A percentile compares a stretch with the other conserved stretches of the same genome.
Conservation (phyloP, 2,888 invertebrate species). For the Agapetus fuscipes region DNA sequence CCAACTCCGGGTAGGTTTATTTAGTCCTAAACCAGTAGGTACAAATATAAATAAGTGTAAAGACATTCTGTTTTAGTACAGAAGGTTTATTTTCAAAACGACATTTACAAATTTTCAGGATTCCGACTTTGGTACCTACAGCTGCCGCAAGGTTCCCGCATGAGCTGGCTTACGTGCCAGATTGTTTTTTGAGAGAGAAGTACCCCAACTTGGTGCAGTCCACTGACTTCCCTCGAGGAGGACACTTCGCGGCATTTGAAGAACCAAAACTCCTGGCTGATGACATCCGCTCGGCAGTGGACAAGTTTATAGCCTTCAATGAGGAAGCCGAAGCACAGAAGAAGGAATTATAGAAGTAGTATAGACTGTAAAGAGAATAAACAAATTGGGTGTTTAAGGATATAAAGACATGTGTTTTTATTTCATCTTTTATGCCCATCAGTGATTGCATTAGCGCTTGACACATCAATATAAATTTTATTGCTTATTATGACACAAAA, state of each 20-base stretch:
- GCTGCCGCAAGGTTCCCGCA: slow-evolving; percentile 66
- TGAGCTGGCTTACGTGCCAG: slow-evolving; percentile 53
- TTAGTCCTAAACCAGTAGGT: too few relatives aligned
- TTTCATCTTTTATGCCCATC: too few relatives aligned
- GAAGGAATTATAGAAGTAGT: too few relatives aligned
- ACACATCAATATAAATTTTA: too few relatives aligned
- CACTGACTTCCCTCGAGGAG: slow-evolving; percentile 57
- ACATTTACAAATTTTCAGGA: slow-evolving; percentile 34
- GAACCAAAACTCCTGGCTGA: slow-evolving; percentile 58
- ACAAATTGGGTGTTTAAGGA: too few relatives aligned
- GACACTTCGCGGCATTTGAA: slow-evolving; percentile 83
- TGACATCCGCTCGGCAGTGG: slow-evolving; percentile 57
- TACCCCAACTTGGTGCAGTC: slow-evolving; percentile 60
- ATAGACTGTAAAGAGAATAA: too few relatives aligned
- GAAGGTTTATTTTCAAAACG: slow-evolving; percentile 23
- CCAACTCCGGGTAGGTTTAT: too few relatives aligned
- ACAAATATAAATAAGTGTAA: too few relatives aligned
- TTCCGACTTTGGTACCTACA: slow-evolving; percentile 58
- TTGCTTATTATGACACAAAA: too few relatives aligned
- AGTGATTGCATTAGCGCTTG: too few relatives aligned
- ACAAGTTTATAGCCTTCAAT: slow-evolving; percentile 35
- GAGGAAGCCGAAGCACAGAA: too few relatives aligned
- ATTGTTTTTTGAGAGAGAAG: slow-evolving; percentile 47
- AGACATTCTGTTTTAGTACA: neutral
- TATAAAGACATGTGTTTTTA: too few relatives aligned